Percentiles rank a stretch among this genome's conserved stretches.
Conservation (phyloP, 2,113 vertebrate species). For the Zosterops japonicus region DNA sequence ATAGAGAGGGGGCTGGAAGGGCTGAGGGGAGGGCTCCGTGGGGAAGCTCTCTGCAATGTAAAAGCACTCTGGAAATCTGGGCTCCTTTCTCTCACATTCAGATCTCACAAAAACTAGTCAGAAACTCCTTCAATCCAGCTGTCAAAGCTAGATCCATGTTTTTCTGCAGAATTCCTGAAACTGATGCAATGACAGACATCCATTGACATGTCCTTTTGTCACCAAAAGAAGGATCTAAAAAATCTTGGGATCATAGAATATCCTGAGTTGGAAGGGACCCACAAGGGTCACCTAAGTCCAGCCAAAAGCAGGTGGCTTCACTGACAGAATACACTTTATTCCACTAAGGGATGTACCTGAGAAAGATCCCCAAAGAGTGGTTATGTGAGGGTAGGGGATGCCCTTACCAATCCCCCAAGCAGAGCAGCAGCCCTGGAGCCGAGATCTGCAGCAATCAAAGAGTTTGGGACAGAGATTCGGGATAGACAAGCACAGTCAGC, state of each 20-base stretch:
- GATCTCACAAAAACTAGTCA: neutral
- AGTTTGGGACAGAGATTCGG: neutral
- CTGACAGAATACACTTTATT: neutral
- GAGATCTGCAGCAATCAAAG: neutral
- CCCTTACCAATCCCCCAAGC: neutral
- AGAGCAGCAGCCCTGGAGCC: neutral
- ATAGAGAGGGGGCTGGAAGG: neutral
- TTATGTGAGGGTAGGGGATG: neutral
- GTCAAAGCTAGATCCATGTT: accelerated
- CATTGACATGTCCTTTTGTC: neutral
- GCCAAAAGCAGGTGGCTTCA: neutral
- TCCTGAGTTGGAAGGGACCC: neutral
- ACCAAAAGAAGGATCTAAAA: neutral
- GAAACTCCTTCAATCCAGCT: neutral
- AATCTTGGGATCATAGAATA: neutral
- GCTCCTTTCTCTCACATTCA: neutral
- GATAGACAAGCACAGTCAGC: neutral
- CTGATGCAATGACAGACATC: neutral
- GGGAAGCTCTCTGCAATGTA: neutral
- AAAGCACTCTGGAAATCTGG: neutral
- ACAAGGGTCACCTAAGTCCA: neutral
- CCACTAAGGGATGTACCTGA: neutral
- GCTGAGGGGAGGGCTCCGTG: neutral
- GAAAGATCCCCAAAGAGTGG: neutral
- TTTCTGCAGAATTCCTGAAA: neutral